Percentiles rank a stretch among this genome's conserved stretches.
These are phyloP conservation scores for Vulpes lagopus DNA, from an alignment of 2,113 vertebrate species.

Conservation along the genomic window DNA sequence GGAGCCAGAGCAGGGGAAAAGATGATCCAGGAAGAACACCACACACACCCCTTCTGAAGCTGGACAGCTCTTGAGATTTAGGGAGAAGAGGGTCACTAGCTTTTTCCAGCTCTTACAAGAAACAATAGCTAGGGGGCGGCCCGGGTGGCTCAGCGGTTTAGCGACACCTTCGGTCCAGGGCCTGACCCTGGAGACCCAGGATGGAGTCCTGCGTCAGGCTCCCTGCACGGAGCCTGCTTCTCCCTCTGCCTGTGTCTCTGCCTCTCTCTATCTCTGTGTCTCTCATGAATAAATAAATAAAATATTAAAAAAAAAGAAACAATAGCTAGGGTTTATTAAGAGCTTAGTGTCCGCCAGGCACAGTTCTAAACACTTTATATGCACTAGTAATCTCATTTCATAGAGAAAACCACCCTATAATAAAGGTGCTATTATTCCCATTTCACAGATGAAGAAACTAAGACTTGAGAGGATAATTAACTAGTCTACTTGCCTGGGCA, in stretches of 20 bases:
- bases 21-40: neutral
- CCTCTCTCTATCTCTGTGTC: no score
- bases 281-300: no score
- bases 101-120: slow-evolving; percentile 31
- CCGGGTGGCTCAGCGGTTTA: no score
- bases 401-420: neutral
- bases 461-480: slow-evolving; percentile 28
- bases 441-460: slow-evolving; percentile 53
- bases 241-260: no score
- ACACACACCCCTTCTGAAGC: neutral
- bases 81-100: neutral
- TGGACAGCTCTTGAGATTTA: neutral
- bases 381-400: neutral
- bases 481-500: neutral
- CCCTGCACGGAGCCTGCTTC: no score
- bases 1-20: neutral
- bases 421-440: slow-evolving; percentile 30
- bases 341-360: neutral
- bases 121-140: neutral
- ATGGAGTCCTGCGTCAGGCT: no score
- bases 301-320: neutral
- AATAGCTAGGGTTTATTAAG: slow-evolving; percentile 27
- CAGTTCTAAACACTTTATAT: slow-evolving; percentile 26
- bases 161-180: no score
- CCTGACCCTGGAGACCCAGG: no score